Conservation (phyloP, 2,888 invertebrate species). For the Tuta absoluta region DNA sequence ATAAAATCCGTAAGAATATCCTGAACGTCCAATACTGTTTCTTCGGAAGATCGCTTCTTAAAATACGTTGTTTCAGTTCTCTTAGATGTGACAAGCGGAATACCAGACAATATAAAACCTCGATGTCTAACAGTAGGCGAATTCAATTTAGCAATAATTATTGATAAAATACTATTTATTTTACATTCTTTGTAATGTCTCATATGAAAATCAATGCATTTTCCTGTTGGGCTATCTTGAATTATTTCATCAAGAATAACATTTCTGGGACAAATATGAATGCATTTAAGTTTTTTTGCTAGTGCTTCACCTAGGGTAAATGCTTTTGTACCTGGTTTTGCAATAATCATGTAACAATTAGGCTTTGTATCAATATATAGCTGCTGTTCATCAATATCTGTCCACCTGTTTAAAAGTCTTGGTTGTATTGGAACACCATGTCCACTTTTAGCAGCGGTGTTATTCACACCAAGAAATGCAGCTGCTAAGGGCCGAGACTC, state of each 20-base stretch:
- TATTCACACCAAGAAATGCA: slow-evolving; percentile 62
- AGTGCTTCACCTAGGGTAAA: slow-evolving; percentile 78
- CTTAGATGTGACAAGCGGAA: slow-evolving; percentile 81
- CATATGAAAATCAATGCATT: slow-evolving; percentile 81
- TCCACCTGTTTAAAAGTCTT: slow-evolving; percentile 62
- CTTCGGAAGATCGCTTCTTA: slow-evolving; percentile 55
- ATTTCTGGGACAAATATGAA: slow-evolving; percentile 80
- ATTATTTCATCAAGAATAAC: slow-evolving; percentile 81
- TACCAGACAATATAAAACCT: slow-evolving; percentile 84
- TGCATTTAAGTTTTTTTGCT: slow-evolving; percentile 79
- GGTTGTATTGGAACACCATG: slow-evolving; percentile 15
- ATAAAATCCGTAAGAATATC: slow-evolving; percentile 56
- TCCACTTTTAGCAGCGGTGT: slow-evolving; percentile 57
- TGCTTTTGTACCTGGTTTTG: slow-evolving; percentile 81
- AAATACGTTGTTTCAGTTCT: slow-evolving; percentile 40
- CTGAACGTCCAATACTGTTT: slow-evolving; percentile 48
- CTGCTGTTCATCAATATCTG: slow-evolving; percentile 76
- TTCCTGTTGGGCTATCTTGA: slow-evolving; percentile 78
- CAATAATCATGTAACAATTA: slow-evolving; percentile 80
- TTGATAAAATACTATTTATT: slow-evolving; percentile 71
- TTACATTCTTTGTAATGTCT: slow-evolving; percentile 75
- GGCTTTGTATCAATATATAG: slow-evolving; percentile 75
- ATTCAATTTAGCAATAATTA: slow-evolving; percentile 76
- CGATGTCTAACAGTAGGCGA: slow-evolving; percentile 77
- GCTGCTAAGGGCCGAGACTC: slow-evolving; percentile 53